Percentiles rank a stretch among this genome's conserved stretches.
These are phyloP conservation scores for Standfussiana lucernea DNA, from an alignment of 2,888 invertebrate genomes.

Conservation along the genomic window DNA sequence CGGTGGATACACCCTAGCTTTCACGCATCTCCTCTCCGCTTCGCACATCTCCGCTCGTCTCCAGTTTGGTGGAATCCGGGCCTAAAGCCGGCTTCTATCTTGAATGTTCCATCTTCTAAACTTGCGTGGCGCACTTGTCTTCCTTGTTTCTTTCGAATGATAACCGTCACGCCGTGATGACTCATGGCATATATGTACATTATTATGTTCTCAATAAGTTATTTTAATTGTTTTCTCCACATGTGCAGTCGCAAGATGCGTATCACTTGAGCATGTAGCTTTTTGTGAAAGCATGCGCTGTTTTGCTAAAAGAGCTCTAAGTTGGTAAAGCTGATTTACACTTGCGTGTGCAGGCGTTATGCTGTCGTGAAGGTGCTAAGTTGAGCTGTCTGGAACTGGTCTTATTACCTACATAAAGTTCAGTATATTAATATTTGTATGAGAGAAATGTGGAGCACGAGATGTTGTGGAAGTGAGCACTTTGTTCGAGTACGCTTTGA, in stretches of 20 bases:
- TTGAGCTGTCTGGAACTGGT: conserved; percentile 9
- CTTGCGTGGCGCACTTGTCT: not conserved
- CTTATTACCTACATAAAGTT: conserved; percentile 23
- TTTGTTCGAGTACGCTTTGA: not conserved
- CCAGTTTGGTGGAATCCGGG: too few species aligned
- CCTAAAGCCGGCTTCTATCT: too few species aligned
- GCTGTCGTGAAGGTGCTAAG: conserved; percentile 8
- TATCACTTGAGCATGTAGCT: not conserved
- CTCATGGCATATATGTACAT: too few species aligned
- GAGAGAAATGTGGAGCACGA: not conserved
- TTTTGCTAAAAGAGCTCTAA: conserved; percentile 12
- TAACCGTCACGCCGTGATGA: not conserved
- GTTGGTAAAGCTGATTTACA: conserved; percentile 52
- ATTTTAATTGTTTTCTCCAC: too few species aligned
- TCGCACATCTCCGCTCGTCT: too few species aligned
- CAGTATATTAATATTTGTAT: conserved; percentile 19
- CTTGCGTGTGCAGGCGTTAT: conserved; percentile 5
- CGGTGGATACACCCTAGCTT: too few species aligned
- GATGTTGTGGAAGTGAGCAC: not conserved
- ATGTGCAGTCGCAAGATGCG: not conserved
- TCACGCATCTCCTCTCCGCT: too few species aligned
- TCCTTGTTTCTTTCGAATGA: not conserved
- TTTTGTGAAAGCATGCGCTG: not conserved
- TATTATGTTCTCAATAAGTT: too few species aligned
- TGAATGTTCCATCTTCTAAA: too few species aligned